These are phyloP conservation scores for Eilema caniola DNA, from an alignment of 2,888 invertebrate species.

Conservation along the genomic window DNA sequence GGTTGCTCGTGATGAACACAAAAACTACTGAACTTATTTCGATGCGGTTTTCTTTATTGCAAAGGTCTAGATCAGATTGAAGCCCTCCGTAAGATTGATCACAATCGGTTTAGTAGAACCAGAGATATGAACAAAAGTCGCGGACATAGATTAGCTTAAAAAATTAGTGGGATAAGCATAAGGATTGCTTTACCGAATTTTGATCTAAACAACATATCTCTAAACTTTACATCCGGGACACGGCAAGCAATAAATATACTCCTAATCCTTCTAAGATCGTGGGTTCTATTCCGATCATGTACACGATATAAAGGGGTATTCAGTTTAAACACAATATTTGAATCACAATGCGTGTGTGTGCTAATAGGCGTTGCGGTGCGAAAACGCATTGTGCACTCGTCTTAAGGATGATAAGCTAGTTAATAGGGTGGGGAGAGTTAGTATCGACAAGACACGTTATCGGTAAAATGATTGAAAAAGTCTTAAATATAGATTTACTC, in stretches of 20 bases:
- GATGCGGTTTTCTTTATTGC: too few species aligned
- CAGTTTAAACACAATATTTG: constrained; percentile 81
- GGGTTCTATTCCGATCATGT: constrained; percentile 62
- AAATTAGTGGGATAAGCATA: background rate
- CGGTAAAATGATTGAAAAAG: background rate
- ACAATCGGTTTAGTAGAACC: too few species aligned
- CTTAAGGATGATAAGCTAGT: constrained; percentile 73
- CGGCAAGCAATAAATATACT: constrained; percentile 44
- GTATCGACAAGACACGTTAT: constrained; percentile 1
- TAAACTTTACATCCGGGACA: constrained; percentile 49
- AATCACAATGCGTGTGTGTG: constrained; percentile 77
- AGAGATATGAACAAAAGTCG: too few species aligned
- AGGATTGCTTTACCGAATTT: background rate
- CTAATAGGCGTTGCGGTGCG: constrained; percentile 84
- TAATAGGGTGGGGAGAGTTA: constrained; percentile 30
- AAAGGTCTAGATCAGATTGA: too few species aligned
- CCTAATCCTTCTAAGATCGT: constrained; percentile 55
- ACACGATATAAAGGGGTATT: constrained; percentile 53
- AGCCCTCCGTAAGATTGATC: too few species aligned
- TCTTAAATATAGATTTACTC: background rate
- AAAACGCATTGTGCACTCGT: constrained; percentile 69
- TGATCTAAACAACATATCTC: constrained; percentile 13
- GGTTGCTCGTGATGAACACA: too few species aligned
- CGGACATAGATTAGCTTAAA: too few species aligned
- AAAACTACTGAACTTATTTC: too few species aligned